phyloP scores from a whole-genome alignment of 92 coral and sea anemone species.

The Phenganax stokvisi region DNA sequence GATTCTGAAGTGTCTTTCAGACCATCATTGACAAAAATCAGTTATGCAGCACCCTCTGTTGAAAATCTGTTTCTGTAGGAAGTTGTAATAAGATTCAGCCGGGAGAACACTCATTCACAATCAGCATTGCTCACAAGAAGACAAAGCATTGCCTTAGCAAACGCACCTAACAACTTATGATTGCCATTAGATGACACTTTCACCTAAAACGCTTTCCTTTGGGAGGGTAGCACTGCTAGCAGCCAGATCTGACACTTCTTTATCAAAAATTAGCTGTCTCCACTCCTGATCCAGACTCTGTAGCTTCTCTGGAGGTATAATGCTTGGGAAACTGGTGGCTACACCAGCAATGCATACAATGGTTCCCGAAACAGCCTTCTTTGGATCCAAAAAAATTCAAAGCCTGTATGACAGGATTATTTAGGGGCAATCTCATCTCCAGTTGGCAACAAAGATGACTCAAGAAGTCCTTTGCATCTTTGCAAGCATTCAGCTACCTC shows the following conservation, averaged over 20 bases:
- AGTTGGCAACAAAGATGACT: conserved; percentile 11
- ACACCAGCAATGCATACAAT: neutral
- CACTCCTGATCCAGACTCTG: conserved; percentile 24
- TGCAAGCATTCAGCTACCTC: neutral
- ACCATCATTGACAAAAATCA: conserved; percentile 20
- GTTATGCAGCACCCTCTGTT: neutral
- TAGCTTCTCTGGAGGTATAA: conserved; percentile 24
- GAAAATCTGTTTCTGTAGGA: too few relatives aligned
- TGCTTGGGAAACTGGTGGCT: conserved; percentile 4
- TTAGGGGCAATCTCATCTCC: conserved; percentile 7
- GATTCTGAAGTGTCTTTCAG: conserved; percentile 6
- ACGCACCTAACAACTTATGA: conserved; percentile 5
- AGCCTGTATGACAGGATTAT: neutral
- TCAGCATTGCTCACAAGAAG: conserved; percentile 3
- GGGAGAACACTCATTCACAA: too few relatives aligned
- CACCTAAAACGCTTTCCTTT: conserved; percentile 10
- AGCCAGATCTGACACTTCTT: conserved; percentile 8
- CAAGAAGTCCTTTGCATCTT: neutral
- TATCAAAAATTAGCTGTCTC: conserved; percentile 12
- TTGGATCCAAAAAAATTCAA: conserved; percentile 5
- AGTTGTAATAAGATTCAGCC: too few relatives aligned
- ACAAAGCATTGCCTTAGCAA: conserved; percentile 18
- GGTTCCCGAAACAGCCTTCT: neutral
- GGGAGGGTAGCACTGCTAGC: conserved; percentile 10
- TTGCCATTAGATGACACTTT: conserved; percentile 17